Base-by-base conservation (phyloP, 2,888 invertebrate species). In the Malthinus seriepunctatus region DNA sequence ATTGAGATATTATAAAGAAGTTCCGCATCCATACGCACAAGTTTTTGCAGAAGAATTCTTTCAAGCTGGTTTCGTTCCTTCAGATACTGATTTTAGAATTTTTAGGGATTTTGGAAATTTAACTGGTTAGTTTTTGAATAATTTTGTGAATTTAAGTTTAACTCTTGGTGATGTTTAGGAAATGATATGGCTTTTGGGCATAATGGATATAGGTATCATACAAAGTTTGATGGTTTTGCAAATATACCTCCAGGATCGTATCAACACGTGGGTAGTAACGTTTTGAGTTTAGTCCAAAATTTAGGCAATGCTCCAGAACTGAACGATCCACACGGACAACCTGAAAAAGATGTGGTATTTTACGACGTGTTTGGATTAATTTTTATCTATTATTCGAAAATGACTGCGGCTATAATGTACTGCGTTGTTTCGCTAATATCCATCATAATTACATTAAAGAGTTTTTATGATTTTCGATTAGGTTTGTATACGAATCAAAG, bases 71-170 rank as follows among this genome's bases (percentile, higher is more conserved):
- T 65, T 86, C 6, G 82, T 93, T 50, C 91, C 91, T 0, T 89
- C 89, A 0, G 92, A 92, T 72, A 92, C 92, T 0, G 93, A 93
- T 79, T 93, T 88, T 77, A 80, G 91, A 70, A 85, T 93, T 64
- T 92, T 88, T 78, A 76, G 87, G 51, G 89, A 91, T 75, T 90
- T 85, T 72, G 91, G 90, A 0, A 69, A 83, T 1, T 78, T 90
- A 47, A 83, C 88, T 53, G 70, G 70, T 69, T 47, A 35, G n/a
- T 42, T n/a, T 23, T 23, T 23, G 23, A 23, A 23, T 23, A 23
- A 3, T 23, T 23, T 23, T 2, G 5, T 23, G 5, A 23, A 5
- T 23, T 23, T 5, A 46, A 8, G 23, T 23, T 23, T 23, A 23
- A 5, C 23, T n/a, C n/a, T n/a, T 23, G 23, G 23, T 23, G 2